Evolutionary conservation across 1,140 invertebrate genomes (phyloP).

Genomic region (Pissodes strobi): DNA sequence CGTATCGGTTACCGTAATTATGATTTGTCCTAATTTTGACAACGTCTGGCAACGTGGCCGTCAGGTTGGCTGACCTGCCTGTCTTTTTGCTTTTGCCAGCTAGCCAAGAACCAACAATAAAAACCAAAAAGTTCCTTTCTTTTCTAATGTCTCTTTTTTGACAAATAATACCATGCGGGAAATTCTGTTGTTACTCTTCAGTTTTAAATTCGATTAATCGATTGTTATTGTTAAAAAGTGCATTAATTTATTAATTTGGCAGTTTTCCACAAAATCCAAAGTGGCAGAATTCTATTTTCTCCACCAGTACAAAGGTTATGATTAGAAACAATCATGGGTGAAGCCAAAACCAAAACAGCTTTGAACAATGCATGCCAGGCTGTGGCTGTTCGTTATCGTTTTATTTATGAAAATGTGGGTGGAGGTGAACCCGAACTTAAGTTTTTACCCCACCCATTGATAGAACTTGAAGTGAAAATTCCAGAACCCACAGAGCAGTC

Average conservation of each 20-base stretch:
- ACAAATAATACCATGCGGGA: constrained; percentile 44
- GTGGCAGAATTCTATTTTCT: background rate
- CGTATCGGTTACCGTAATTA: too few species aligned
- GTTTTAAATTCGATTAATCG: constrained; percentile 14
- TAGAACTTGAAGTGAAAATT: constrained; percentile 43
- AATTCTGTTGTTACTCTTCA: constrained; percentile 33
- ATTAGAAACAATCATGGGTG: constrained; percentile 42
- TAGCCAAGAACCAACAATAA: constrained; percentile 21
- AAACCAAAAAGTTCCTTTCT: constrained; percentile 11
- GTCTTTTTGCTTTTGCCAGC: background rate
- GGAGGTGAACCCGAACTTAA: constrained; percentile 40
- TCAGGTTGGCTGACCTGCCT: constrained; percentile 2
- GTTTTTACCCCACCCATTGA: constrained; percentile 47
- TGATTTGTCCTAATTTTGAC: too few species aligned
- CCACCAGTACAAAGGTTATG: constrained; percentile 35
- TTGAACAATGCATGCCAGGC: constrained; percentile 40
- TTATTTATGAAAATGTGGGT: constrained; percentile 44
- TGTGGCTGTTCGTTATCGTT: constrained; percentile 52
- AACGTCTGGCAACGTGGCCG: too few species aligned
- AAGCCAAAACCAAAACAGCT: constrained; percentile 41
- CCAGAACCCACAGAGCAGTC: constrained; percentile 35
- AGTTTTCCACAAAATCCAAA: background rate
- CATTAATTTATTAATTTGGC: too few species aligned
- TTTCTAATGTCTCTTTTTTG: constrained; percentile 29
- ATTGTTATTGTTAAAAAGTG: background rate